Percentiles rank a stretch among this genome's conserved stretches.
phyloP scores from a whole-genome alignment of 2,797 vertebrate genomes.

The Remorina albescens region DNA sequence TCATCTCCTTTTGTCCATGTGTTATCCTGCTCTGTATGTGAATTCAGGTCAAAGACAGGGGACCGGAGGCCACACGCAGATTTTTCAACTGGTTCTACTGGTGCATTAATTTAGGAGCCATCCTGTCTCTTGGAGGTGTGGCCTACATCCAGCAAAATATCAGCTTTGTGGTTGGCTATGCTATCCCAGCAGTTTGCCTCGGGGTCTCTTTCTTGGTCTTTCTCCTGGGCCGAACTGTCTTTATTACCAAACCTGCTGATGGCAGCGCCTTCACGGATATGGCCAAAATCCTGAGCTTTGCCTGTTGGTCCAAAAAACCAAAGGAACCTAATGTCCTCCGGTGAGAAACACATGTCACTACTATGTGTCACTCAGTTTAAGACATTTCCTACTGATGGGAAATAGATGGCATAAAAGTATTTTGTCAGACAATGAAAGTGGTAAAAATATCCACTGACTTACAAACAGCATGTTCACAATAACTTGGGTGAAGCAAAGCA shows the following conservation, averaged over 20 bases:
- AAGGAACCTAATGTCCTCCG: conserved; percentile 79
- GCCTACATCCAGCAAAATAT: conserved; percentile 96
- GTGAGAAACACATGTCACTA: conserved; percentile 72
- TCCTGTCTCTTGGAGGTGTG: conserved; percentile 92
- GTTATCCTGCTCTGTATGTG: conserved; percentile 25
- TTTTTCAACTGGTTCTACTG: conserved; percentile 99
- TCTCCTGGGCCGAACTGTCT: conserved; percentile 89
- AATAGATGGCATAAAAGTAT: background rate
- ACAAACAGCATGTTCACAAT: conserved; percentile 14
- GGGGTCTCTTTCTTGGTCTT: conserved; percentile 94
- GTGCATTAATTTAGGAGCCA: conserved; percentile 98
- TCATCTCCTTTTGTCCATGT: background rate
- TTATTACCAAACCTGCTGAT: conserved; percentile 94
- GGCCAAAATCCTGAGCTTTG: conserved; percentile 90
- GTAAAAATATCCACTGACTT: conserved; percentile 21
- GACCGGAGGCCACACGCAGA: conserved; percentile 93
- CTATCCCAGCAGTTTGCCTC: conserved; percentile 91
- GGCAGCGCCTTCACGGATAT: conserved; percentile 96
- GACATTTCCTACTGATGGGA: background rate
- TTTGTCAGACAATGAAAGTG: conserved; percentile 13
- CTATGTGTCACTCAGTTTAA: background rate
- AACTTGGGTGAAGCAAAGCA: conserved; percentile 9
- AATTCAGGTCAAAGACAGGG: conserved; percentile 92
- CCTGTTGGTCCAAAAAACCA: conserved; percentile 84
- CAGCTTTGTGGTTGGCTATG: conserved; percentile 90